These are phyloP conservation scores for Mimas tiliae DNA, from an alignment of 2,888 invertebrate species.

Conservation along the genomic window DNA sequence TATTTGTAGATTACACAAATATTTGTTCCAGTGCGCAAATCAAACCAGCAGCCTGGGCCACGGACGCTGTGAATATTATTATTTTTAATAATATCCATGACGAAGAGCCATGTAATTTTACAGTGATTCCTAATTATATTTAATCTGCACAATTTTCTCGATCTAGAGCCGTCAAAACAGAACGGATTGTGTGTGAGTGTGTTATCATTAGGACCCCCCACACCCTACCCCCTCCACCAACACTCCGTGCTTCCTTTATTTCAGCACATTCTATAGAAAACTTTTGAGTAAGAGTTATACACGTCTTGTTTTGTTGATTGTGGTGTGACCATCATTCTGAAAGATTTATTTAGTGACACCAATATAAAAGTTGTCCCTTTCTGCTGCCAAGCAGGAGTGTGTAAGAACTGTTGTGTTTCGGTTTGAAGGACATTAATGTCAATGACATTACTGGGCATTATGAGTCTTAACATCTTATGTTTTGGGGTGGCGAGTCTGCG, in stretches of 20 bases:
- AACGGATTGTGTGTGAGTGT: conserved; percentile 61
- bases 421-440: too few relatives aligned
- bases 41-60: too few relatives aligned
- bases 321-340: conserved; percentile 46
- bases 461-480: too few relatives aligned
- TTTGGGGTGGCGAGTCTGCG: too few relatives aligned
- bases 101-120: background rate
- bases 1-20: too few relatives aligned
- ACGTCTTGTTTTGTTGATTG: conserved; percentile 68
- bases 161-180: conserved; percentile 47
- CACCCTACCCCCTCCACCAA: conserved; percentile 29
- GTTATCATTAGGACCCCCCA: conserved; percentile 59
- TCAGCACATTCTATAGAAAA: conserved; percentile 78
- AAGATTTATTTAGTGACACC: background rate
- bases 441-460: too few relatives aligned
- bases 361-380: too few relatives aligned
- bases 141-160: conserved; percentile 23
- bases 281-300: conserved; percentile 82
- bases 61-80: too few relatives aligned
- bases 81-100: too few relatives aligned
- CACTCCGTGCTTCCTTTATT: conserved; percentile 59
- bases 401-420: too few relatives aligned
- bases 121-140: background rate
- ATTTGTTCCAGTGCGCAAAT: too few relatives aligned
- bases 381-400: too few relatives aligned